Conservation (phyloP, 2,888 invertebrate genomes). For the Epirrhoe alternata region DNA sequence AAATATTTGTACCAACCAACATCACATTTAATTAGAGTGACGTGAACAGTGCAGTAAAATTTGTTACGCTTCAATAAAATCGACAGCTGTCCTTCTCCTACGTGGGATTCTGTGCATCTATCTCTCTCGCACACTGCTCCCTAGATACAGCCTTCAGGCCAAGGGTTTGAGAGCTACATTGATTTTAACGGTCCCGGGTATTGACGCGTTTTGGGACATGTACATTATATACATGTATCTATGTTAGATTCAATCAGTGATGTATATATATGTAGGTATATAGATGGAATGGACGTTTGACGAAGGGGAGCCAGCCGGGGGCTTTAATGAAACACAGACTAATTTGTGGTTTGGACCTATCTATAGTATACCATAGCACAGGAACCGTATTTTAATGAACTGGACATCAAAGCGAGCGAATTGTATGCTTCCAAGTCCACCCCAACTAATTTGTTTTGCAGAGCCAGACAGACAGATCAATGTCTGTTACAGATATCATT, state of each 20-base stretch:
- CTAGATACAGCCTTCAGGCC: conserved; percentile 54
- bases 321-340: conserved; percentile 28
- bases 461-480: not conserved
- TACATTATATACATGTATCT: conserved; percentile 6
- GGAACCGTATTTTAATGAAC: conserved; percentile 22
- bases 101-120: conserved; percentile 30
- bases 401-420: conserved; percentile 14
- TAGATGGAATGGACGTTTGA: conserved; percentile 27
- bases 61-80: conserved; percentile 58
- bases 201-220: conserved; percentile 33
- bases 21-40: conserved; percentile 55
- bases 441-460: not conserved
- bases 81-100: conserved; percentile 46
- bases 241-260: conserved; percentile 23
- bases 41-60: conserved; percentile 56
- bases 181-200: conserved; percentile 60
- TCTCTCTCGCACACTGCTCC: conserved; percentile 49
- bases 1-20: conserved; percentile 12
- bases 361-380: not conserved
- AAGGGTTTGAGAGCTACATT: conserved; percentile 59
- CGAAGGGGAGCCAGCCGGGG: conserved; percentile 22
- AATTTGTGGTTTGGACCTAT: conserved; percentile 23
- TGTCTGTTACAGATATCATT: too few species aligned
- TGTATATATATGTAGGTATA: conserved; percentile 3
- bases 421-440: conserved; percentile 1